phyloP scores from a whole-genome alignment of 2,797 vertebrate genomes.

The Amazona ochrocephala region DNA sequence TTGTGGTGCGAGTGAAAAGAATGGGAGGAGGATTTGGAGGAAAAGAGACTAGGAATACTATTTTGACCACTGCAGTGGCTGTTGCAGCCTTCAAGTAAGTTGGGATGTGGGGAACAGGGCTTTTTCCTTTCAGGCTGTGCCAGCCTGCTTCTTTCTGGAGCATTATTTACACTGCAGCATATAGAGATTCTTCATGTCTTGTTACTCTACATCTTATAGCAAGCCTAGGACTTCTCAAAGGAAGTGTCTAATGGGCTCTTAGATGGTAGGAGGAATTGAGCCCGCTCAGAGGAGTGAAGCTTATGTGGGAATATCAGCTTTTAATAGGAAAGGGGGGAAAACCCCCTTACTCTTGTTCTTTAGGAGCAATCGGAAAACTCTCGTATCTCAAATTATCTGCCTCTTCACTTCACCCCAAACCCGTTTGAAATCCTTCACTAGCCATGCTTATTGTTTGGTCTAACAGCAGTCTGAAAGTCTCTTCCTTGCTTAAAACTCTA shows the following conservation, averaged over 20 bases:
- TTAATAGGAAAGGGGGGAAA: neutral
- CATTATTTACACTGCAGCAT: neutral
- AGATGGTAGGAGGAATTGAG: neutral
- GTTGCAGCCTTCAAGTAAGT: slow-evolving; percentile 90
- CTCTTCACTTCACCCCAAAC: neutral
- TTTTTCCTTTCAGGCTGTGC: neutral
- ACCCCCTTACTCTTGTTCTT: neutral
- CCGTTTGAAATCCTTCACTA: neutral
- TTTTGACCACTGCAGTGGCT: slow-evolving; percentile 87
- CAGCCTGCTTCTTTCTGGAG: neutral
- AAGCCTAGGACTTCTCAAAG: neutral
- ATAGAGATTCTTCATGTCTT: neutral
- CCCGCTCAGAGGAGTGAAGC: neutral
- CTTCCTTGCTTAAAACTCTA: neutral
- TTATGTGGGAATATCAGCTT: neutral
- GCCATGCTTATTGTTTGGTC: neutral
- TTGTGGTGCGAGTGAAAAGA: slow-evolving; percentile 91
- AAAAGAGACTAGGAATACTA: slow-evolving; percentile 86
- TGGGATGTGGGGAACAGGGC: neutral
- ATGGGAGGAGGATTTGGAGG: slow-evolving; percentile 97
- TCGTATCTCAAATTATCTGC: neutral
- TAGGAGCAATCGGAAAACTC: neutral
- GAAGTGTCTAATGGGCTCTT: neutral
- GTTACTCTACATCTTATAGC: neutral
- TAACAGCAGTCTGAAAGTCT: neutral